phyloP scores from a whole-genome alignment of 2,888 invertebrate species.

The Pandemis corylana region DNA sequence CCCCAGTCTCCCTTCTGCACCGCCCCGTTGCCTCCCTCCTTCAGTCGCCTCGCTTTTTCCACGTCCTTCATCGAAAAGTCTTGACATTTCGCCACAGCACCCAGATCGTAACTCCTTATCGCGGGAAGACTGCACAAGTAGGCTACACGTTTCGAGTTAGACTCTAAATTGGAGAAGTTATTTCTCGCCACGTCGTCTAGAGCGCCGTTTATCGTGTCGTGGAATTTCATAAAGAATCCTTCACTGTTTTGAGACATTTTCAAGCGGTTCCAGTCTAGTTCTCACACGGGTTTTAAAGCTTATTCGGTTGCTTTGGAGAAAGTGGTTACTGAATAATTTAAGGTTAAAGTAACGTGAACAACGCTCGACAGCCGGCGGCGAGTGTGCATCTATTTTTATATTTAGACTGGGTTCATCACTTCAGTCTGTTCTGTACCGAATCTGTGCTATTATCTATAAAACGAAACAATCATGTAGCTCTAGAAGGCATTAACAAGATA shows the following conservation, averaged over 20 bases:
- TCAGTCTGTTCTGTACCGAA: constrained; percentile 52
- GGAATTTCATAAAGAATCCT: constrained; percentile 87
- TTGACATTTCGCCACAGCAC: constrained; percentile 69
- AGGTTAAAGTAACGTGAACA: constrained; percentile 68
- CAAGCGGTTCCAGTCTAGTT: background rate
- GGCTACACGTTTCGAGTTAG: constrained; percentile 87
- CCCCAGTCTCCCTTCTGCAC: constrained; percentile 89
- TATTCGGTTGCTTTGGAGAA: constrained; percentile 1
- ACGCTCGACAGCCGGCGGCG: constrained; percentile 56
- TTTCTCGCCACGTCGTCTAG: constrained; percentile 85
- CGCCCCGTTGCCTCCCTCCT: constrained; percentile 89
- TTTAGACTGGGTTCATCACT: constrained; percentile 65
- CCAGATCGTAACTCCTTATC: constrained; percentile 78
- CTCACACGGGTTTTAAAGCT: background rate
- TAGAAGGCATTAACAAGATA: background rate
- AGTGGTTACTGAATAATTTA: constrained; percentile 42
- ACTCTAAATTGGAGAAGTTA: constrained; percentile 86
- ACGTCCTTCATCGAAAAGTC: constrained; percentile 82
- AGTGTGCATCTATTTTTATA: constrained; percentile 76
- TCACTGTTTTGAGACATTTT: constrained; percentile 69
- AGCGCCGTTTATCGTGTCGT: constrained; percentile 83
- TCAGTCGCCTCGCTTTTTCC: constrained; percentile 86
- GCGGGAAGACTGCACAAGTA: constrained; percentile 84
- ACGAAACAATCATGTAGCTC: constrained; percentile 9
- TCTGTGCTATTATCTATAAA: constrained; percentile 22